Percentiles rank a stretch among this genome's conserved stretches.
These are phyloP conservation scores for Ambastaia sidthimunki DNA, from an alignment of 2,797 vertebrate species.

Conservation along the genomic window DNA sequence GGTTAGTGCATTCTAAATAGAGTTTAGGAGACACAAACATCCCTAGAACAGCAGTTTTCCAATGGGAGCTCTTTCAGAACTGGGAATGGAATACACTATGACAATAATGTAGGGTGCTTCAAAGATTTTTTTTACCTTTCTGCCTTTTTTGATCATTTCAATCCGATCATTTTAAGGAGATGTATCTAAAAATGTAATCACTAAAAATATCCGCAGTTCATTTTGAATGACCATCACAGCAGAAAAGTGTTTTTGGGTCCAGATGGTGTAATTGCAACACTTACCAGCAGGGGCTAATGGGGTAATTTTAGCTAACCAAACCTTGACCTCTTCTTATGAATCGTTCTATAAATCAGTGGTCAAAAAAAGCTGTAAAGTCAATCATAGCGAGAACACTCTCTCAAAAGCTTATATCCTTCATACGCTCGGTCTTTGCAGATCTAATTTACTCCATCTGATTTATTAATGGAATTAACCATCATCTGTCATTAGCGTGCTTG, in stretches of 20 bases:
- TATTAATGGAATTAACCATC: constrained; percentile 46
- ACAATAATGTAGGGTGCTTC: constrained; percentile 40
- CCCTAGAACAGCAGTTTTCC: constrained; percentile 24
- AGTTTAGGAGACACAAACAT: constrained; percentile 31
- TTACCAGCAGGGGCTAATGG: neutral
- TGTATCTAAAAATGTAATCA: no score
- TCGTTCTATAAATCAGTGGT: constrained; percentile 29
- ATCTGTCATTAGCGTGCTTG: constrained; percentile 22
- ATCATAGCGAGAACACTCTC: constrained; percentile 4
- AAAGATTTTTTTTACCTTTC: constrained; percentile 44
- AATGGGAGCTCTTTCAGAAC: constrained; percentile 20
- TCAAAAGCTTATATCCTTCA: constrained; percentile 18
- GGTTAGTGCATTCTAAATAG: constrained; percentile 49
- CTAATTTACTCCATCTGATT: constrained; percentile 23
- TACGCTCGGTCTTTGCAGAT: constrained; percentile 14
- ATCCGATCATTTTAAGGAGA: no score
- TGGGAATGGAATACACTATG: neutral
- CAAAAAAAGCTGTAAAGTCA: constrained; percentile 14
- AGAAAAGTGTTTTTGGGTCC: neutral
- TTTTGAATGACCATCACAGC: no score
- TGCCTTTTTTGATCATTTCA: neutral
- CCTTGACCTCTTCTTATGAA: constrained; percentile 18
- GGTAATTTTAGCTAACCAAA: neutral
- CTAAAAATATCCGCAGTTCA: no score
- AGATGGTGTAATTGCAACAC: constrained; percentile 1